phyloP scores from a whole-genome alignment of 2,113 vertebrate genomes.

The Piaya cayana region DNA sequence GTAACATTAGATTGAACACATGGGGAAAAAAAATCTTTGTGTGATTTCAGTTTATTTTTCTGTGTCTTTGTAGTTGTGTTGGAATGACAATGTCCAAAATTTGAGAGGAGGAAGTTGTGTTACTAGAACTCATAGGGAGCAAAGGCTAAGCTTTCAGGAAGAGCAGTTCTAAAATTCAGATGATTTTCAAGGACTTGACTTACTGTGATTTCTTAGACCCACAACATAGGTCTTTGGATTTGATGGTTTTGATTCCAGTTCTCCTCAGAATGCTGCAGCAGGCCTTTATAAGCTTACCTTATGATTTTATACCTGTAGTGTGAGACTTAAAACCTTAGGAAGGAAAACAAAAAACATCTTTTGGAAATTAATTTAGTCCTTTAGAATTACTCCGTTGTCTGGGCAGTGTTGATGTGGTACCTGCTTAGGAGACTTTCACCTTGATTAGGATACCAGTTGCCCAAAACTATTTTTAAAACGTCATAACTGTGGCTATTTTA shows the following conservation, averaged over 20 bases:
- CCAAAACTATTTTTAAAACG: background rate
- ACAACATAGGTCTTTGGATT: no score
- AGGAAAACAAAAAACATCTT: background rate
- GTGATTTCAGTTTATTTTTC: background rate
- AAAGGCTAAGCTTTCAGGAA: background rate
- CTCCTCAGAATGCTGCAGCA: background rate
- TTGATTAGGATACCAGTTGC: background rate
- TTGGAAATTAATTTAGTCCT: background rate
- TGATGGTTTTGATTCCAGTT: background rate
- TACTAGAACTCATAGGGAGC: background rate
- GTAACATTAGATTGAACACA: conserved; percentile 1
- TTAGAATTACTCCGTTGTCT: background rate
- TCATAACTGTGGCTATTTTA: background rate
- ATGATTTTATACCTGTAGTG: background rate
- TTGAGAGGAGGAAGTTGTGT: background rate
- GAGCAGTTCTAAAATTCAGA: background rate
- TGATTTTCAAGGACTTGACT: background rate
- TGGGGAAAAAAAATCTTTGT: background rate
- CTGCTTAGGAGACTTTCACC: background rate
- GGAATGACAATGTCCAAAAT: background rate
- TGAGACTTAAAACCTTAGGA: background rate
- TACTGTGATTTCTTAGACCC: background rate
- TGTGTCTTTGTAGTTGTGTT: background rate
- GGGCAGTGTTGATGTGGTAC: background rate
- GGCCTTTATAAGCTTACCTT: background rate